Percentiles rank a stretch among this genome's conserved stretches.
phyloP scores from a whole-genome alignment of 2,888 invertebrate species.

The Archips crataeganus region DNA sequence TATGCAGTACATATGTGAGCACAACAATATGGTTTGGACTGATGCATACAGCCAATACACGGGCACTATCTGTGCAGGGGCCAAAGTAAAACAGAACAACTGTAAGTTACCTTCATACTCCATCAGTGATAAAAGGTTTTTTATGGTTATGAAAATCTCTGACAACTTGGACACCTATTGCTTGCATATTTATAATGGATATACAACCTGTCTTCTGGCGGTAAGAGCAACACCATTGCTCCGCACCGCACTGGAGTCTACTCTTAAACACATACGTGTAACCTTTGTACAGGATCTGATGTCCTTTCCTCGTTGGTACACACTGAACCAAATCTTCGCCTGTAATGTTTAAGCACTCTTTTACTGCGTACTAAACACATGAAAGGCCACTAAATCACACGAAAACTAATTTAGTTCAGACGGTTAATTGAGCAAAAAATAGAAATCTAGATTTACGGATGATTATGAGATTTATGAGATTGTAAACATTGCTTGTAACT shows the following conservation, averaged over 20 bases:
- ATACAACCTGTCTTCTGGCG: conserved; percentile 81
- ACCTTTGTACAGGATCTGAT: conserved; percentile 77
- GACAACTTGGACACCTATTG: conserved; percentile 75
- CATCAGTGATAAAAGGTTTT: conserved; percentile 76
- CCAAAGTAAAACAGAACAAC: no score
- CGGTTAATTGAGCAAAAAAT: neutral
- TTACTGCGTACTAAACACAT: neutral
- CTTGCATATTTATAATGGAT: conserved; percentile 79
- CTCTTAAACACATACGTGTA: conserved; percentile 80
- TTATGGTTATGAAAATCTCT: conserved; percentile 81
- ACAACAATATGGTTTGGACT: neutral
- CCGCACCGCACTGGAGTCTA: conserved; percentile 77
- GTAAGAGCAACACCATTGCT: conserved; percentile 80
- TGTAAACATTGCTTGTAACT: conserved; percentile 34
- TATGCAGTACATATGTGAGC: neutral
- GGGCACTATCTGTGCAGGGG: no score
- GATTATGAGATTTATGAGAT: conserved; percentile 19
- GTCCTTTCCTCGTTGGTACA: conserved; percentile 79
- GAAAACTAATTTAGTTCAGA: conserved; percentile 12
- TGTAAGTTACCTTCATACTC: neutral
- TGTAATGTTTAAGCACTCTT: conserved; percentile 57
- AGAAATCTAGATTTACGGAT: conserved; percentile 10
- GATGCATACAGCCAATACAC: neutral
- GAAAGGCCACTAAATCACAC: neutral
- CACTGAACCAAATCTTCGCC: conserved; percentile 79